Evolutionary conservation across 2,113 vertebrate species (phyloP).

Genomic region (Plectropomus leopardus): DNA sequence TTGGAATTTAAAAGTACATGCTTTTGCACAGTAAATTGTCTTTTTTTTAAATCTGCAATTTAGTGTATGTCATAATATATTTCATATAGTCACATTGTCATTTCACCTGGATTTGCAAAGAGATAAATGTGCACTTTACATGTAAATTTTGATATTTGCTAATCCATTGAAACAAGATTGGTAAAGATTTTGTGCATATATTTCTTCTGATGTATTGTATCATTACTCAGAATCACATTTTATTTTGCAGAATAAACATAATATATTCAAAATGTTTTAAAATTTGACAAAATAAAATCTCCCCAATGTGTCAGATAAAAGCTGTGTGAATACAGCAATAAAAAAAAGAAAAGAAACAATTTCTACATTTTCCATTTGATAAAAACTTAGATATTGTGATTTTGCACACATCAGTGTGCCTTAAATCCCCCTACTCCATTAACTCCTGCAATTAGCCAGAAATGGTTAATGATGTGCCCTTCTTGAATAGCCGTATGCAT

Average conservation of each 20-base stretch:
- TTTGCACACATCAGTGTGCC: not conserved
- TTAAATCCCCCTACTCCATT: not conserved
- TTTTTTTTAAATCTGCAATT: no score
- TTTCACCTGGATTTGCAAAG: no score
- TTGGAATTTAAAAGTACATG: no score
- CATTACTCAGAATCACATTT: not conserved
- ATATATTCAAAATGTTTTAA: not conserved
- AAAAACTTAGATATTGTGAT: not conserved
- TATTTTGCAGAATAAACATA: not conserved
- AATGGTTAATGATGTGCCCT: not conserved
- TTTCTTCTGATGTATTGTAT: no score
- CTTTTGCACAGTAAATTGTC: no score
- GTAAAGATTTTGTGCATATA: no score
- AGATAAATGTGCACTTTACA: no score
- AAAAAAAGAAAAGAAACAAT: not conserved
- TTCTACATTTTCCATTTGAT: not conserved
- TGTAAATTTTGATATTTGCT: no score
- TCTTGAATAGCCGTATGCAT: conserved; percentile 15
- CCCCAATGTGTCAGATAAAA: rapidly evolving
- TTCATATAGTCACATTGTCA: no score
- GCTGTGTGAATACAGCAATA: not conserved
- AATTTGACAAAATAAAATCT: not conserved
- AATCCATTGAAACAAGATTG: no score
- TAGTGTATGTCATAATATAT: no score
- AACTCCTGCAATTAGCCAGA: not conserved